A percentile compares a stretch with the other conserved stretches of the same genome.
These are phyloP conservation scores for Busseola fusca DNA, from an alignment of 2,888 invertebrate genomes.

Conservation along the genomic window DNA sequence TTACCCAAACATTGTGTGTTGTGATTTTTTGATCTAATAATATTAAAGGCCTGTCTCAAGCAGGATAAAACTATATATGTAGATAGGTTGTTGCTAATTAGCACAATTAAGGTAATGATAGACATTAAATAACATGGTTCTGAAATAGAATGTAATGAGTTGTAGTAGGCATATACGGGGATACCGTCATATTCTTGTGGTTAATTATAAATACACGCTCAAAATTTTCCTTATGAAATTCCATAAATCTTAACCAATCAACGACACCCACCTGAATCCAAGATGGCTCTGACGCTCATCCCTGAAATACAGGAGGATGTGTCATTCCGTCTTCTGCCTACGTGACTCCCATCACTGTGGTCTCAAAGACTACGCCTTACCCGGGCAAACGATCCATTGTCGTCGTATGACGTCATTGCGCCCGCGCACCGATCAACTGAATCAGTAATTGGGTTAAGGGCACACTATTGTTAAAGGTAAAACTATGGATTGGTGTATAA, in stretches of 20 bases:
- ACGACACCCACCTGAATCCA: slow-evolving; percentile 24
- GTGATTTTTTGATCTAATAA: slow-evolving; percentile 35
- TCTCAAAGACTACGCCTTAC: slow-evolving; percentile 47
- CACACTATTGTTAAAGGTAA: slow-evolving; percentile 34
- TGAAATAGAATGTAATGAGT: slow-evolving; percentile 22
- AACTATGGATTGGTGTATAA: slow-evolving; percentile 40
- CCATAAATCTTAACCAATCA: slow-evolving; percentile 14
- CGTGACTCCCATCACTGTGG: slow-evolving; percentile 59
- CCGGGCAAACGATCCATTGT: slow-evolving; percentile 65
- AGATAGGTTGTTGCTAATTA: slow-evolving; percentile 9
- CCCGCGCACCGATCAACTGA: slow-evolving; percentile 28
- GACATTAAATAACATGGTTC: background rate
- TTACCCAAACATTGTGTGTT: slow-evolving; percentile 9
- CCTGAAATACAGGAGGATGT: slow-evolving; percentile 42
- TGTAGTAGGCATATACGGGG: background rate
- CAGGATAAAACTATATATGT: background rate
- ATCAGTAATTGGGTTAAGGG: slow-evolving; percentile 63
- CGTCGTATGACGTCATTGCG: slow-evolving; percentile 57
- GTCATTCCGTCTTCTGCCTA: slow-evolving; percentile 52
- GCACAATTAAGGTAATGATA: background rate
- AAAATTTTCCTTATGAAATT: slow-evolving; percentile 41
- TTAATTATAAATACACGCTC: slow-evolving; percentile 33
- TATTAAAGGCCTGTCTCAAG: background rate
- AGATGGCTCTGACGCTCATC: slow-evolving; percentile 32
- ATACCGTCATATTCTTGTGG: slow-evolving; percentile 17